Conservation (phyloP, 2,797 vertebrate genomes). For the Myripristis jacobus region DNA sequence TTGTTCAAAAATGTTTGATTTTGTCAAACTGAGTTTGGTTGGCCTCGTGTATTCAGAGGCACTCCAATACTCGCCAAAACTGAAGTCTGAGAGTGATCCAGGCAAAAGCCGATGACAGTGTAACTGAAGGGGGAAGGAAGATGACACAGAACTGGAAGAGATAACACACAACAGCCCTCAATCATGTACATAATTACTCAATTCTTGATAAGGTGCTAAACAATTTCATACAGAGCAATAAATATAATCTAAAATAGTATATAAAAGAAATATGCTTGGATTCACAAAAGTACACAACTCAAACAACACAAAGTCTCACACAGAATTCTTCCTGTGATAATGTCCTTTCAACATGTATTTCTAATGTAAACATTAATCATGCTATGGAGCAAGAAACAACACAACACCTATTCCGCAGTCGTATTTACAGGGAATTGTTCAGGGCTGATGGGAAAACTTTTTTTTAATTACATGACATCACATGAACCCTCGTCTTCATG, state of each 20-base stretch:
- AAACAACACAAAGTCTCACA: not conserved
- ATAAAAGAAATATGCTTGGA: not conserved
- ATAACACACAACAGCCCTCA: no score
- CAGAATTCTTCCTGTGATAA: not conserved
- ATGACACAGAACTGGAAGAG: not conserved
- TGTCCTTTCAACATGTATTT: constrained; percentile 18
- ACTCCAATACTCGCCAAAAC: constrained; percentile 53
- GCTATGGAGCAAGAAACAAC: not conserved
- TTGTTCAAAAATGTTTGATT: constrained; percentile 56
- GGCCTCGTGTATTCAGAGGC: constrained; percentile 58
- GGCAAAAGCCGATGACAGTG: constrained; percentile 39
- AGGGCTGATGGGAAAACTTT: no score
- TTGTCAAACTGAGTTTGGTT: constrained; percentile 39
- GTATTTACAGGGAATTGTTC: constrained; percentile 12
- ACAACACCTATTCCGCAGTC: not conserved
- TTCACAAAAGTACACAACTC: not conserved
- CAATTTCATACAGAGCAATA: not conserved
- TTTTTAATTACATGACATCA: no score
- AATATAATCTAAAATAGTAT: not conserved
- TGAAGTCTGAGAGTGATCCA: constrained; percentile 50
- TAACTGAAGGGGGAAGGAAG: not conserved
- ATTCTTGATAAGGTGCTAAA: not conserved
- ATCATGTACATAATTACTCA: no score
- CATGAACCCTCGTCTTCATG: no score
- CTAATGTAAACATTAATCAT: not conserved